phyloP scores from a whole-genome alignment of 2,113 vertebrate genomes.

The Mandrillus leucophaeus region DNA sequence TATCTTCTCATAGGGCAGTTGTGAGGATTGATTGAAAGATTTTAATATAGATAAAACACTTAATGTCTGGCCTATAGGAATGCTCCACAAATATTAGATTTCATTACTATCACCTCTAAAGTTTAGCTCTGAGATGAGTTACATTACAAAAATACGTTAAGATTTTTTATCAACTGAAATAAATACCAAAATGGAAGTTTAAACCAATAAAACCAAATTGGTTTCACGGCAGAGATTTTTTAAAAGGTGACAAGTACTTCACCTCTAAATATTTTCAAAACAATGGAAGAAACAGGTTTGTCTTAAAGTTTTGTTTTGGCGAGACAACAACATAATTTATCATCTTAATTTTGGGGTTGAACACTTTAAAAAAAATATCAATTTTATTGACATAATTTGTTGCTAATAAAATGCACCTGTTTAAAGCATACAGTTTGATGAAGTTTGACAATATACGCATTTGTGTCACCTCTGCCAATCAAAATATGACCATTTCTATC shows the following conservation, averaged over 20 bases:
- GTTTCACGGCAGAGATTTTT: neutral
- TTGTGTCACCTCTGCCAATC: neutral
- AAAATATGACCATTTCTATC: neutral
- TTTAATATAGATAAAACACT: neutral
- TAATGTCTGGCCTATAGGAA: neutral
- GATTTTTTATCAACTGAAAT: neutral
- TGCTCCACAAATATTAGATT: neutral
- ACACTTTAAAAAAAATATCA: neutral
- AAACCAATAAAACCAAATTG: neutral
- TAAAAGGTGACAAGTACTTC: neutral
- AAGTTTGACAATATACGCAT: neutral
- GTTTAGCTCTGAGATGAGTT: neutral
- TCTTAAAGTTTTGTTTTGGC: slow-evolving; percentile 31
- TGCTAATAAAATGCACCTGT: neutral
- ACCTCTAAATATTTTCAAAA: slow-evolving; percentile 29
- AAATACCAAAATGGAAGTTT: neutral
- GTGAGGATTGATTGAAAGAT: neutral
- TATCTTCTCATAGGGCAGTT: neutral
- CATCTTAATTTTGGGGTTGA: neutral
- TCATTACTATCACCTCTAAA: neutral
- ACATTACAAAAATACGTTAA: slow-evolving; percentile 1
- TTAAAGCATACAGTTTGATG: neutral
- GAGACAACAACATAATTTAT: neutral
- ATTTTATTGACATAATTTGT: neutral
- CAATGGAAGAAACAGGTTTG: neutral